phyloP scores from a whole-genome alignment of 2,888 invertebrate genomes.

The Heterodera filipjevi region DNA sequence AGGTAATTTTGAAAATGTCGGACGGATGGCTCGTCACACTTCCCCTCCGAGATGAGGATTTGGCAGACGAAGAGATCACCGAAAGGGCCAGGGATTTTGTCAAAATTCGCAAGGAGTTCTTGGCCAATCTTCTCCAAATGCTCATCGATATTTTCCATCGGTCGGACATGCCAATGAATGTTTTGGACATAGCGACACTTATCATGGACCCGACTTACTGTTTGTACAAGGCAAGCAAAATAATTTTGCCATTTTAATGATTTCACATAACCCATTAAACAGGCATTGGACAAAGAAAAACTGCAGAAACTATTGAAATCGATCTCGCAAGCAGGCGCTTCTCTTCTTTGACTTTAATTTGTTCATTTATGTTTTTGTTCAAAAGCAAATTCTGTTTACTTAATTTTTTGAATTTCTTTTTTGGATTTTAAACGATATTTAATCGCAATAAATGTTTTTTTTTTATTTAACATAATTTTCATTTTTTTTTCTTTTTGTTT shows the following conservation, averaged over 20 bases:
- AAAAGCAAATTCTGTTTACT: neutral
- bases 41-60: constrained; percentile 20
- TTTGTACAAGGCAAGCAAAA: constrained; percentile 35
- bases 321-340: constrained; percentile 38
- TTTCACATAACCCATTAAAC: constrained; percentile 17
- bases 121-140: constrained; percentile 35
- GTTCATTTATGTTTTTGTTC: neutral
- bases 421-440: neutral
- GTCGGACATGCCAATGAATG: constrained; percentile 36
- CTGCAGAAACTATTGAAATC: constrained; percentile 34
- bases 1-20: constrained; percentile 25
- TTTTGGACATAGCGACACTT: constrained; percentile 41
- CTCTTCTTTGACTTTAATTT: constrained; percentile 29
- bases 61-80: constrained; percentile 18
- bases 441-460: neutral
- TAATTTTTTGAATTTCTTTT: neutral
- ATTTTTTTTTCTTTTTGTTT: neutral
- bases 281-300: constrained; percentile 37
- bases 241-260: neutral
- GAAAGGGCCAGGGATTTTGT: constrained; percentile 34
- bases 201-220: constrained; percentile 37
- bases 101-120: constrained; percentile 36
- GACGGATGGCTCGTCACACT: constrained; percentile 36
- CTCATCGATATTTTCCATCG: constrained; percentile 40
- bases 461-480: neutral